Conservation (phyloP, 1,140 invertebrate genomes). For the Dinothrombium tinctorium region DNA sequence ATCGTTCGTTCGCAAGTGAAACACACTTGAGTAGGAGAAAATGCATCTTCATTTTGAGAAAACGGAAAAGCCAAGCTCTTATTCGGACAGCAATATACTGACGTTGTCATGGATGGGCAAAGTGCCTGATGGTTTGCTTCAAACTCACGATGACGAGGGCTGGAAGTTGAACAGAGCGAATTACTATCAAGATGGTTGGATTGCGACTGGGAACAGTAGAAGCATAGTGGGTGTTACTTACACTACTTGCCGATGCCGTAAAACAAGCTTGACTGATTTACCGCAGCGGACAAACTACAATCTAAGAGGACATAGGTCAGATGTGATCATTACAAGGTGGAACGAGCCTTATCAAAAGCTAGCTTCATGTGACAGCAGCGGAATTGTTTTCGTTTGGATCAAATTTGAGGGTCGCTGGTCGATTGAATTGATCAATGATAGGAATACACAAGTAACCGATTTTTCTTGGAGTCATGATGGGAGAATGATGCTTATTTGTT, state of each 20-base stretch:
- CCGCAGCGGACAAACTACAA: slow-evolving; percentile 90
- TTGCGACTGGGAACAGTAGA: slow-evolving; percentile 77
- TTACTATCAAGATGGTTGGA: slow-evolving; percentile 96
- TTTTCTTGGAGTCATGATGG: slow-evolving; percentile 98
- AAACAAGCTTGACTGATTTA: slow-evolving; percentile 35
- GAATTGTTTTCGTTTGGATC: slow-evolving; percentile 97
- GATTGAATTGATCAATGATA: slow-evolving; percentile 93
- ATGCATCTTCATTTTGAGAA: slow-evolving; percentile 53
- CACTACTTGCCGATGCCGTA: slow-evolving; percentile 54
- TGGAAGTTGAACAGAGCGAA: slow-evolving; percentile 75
- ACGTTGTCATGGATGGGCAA: slow-evolving; percentile 95
- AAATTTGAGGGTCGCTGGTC: slow-evolving; percentile 97
- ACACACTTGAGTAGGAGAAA: neutral
- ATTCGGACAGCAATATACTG: slow-evolving; percentile 60
- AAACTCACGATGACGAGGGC: slow-evolving; percentile 27
- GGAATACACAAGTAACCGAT: slow-evolving; percentile 74
- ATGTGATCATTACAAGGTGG: slow-evolving; percentile 90
- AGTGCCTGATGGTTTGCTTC: slow-evolving; percentile 74
- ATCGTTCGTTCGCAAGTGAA: too few relatives aligned
- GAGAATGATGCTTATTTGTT: slow-evolving; percentile 89
- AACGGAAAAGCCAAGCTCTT: slow-evolving; percentile 63
- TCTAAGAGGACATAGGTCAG: slow-evolving; percentile 77
- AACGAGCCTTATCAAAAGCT: slow-evolving; percentile 96
- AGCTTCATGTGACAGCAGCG: slow-evolving; percentile 87
- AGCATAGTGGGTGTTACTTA: slow-evolving; percentile 88